These are phyloP conservation scores for Drosophila chauvacae DNA, from an alignment of 1,140 invertebrate species.

Conservation along the genomic window DNA sequence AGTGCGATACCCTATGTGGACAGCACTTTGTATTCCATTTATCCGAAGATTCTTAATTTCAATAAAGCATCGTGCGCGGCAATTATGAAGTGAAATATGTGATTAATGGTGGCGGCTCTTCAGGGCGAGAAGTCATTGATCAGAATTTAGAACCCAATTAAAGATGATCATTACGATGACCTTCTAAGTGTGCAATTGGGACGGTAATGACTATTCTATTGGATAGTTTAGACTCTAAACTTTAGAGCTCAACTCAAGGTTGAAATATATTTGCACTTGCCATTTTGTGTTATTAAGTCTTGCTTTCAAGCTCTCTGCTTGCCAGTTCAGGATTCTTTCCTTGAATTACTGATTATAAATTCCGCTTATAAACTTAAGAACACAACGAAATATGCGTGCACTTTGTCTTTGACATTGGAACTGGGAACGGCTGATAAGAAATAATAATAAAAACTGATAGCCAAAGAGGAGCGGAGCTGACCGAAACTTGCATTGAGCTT, in stretches of 20 bases:
- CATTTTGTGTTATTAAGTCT: not conserved
- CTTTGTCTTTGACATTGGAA: slow-evolving; percentile 34
- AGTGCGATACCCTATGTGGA: slow-evolving; percentile 21
- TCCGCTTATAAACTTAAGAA: slow-evolving; percentile 9
- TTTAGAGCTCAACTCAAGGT: not conserved
- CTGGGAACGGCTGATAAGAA: slow-evolving; percentile 19
- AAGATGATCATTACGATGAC: not conserved
- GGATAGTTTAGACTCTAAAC: not conserved
- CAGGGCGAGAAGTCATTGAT: not conserved
- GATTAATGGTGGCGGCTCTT: slow-evolving; percentile 1
- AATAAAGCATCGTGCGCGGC: slow-evolving; percentile 19
- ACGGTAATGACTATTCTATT: not conserved
- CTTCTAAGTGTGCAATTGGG: not conserved
- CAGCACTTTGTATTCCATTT: slow-evolving; percentile 16
- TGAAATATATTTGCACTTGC: not conserved
- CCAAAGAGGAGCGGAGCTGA: slow-evolving; percentile 29
- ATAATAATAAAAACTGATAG: slow-evolving; percentile 21
- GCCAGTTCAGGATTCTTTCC: slow-evolving; percentile 1
- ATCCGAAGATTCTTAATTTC: slow-evolving; percentile 28
- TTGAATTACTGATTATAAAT: slow-evolving; percentile 6
- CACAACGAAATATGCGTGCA: slow-evolving; percentile 11
- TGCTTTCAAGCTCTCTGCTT: too few species aligned
- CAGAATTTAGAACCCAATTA: not conserved
- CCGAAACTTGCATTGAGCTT: slow-evolving; percentile 21
- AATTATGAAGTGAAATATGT: slow-evolving; percentile 3